Evolutionary conservation across 1,140 invertebrate species (phyloP), one percentile per base, ranked within the genome.

Genomic region (Listronotus oregonensis): DNA sequence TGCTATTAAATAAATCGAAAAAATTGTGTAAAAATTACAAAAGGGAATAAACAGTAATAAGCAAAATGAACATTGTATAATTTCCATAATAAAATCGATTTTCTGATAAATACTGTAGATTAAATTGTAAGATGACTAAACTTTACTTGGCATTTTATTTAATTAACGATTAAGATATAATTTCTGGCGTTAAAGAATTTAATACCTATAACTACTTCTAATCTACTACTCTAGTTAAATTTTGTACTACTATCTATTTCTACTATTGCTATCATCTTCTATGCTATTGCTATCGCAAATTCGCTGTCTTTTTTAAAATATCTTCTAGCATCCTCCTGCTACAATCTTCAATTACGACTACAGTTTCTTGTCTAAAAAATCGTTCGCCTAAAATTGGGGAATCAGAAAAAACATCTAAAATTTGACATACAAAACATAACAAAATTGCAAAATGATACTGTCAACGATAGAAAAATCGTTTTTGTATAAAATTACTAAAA

Each of bases 311-410:
- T 73, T 77, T 74, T 71, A 74, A 54, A 59, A 77, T 77, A 54
- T 75, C 75, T 74, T 74, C 75, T 72, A 77, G 66, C 39, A 64
- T 60, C 58, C 72, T 69, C 21, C 32, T 66, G 56, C 64, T 61
- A 56, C 64, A 60, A 55, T 73, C 68, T 60, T 74, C 75, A 66
- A 76, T 70, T 42, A 74, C 66, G 62, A 76, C 68, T 67, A 74
- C 69, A 60, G 73, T 71, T 68, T 75, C 71, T 72, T 73, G 75
- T 75, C 75, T 77, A 77, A 69, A 77, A 60, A 74, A 73, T 64
- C 54, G 64, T 61, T 68, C 55, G 58, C 67, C 68, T 73, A 71
- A 73, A 72, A 61, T 66, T 66, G 61, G 64, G 64, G 51, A 59
- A 54, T 12, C 54, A 34, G 60, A 59, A 58, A n/a, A 50, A 64